These are phyloP conservation scores for Halcyon leucocephala DNA, from an alignment of 2,797 vertebrate species.

Conservation along the genomic window DNA sequence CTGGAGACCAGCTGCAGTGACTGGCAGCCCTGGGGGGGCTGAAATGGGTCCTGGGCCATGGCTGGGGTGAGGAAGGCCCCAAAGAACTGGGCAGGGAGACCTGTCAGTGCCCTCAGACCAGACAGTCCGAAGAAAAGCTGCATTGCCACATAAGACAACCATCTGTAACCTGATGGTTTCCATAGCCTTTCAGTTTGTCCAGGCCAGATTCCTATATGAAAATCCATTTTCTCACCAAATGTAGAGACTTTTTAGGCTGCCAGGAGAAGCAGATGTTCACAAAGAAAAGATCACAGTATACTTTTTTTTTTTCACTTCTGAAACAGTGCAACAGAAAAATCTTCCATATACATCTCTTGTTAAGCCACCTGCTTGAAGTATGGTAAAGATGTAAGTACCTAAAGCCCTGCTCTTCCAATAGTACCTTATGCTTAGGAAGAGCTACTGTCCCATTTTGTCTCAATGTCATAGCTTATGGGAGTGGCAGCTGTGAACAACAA, in stretches of 20 bases:
- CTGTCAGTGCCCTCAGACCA: fast-evolving
- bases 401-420: not conserved
- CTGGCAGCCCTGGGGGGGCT: fast-evolving
- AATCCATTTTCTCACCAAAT: not conserved
- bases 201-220: not conserved
- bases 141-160: fast-evolving
- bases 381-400: not conserved
- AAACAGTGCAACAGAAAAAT: not conserved
- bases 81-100: no score
- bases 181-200: not conserved
- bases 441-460: not conserved
- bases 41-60: not conserved
- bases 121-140: not conserved
- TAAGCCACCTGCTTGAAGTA: not conserved
- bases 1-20: not conserved
- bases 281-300: not conserved
- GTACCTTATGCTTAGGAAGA: not conserved
- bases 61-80: fast-evolving
- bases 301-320: not conserved
- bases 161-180: not conserved
- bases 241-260: not conserved
- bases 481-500: not conserved
- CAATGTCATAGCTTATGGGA: not conserved
- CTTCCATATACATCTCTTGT: not conserved
- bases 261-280: not conserved